Evolutionary conservation across 2,113 vertebrate genomes (phyloP).

Genomic region (Alethe castanea): DNA sequence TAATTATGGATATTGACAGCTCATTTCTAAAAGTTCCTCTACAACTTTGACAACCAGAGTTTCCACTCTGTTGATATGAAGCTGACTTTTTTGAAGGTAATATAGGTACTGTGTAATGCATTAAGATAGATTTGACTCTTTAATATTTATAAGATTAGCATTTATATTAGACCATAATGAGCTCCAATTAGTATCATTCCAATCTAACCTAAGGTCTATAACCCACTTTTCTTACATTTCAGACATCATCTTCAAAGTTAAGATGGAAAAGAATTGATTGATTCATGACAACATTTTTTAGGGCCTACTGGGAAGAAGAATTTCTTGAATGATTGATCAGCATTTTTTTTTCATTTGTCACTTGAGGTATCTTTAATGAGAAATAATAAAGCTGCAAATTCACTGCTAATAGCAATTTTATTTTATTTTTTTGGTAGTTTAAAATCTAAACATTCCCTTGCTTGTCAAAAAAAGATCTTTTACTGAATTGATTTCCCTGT

Average conservation of each 20-base stretch:
- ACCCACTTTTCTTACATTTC: slow-evolving; percentile 68
- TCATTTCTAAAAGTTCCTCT: slow-evolving; percentile 6
- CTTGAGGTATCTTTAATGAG: slow-evolving; percentile 33
- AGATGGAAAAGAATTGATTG: slow-evolving; percentile 63
- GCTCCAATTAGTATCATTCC: slow-evolving; percentile 68
- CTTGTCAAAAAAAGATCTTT: slow-evolving; percentile 45
- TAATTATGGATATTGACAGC: not conserved
- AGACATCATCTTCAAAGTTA: slow-evolving; percentile 54
- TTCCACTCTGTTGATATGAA: slow-evolving; percentile 51
- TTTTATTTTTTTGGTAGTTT: not conserved
- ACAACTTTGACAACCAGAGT: slow-evolving; percentile 32
- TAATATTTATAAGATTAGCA: slow-evolving; percentile 73
- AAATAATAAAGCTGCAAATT: slow-evolving; percentile 12
- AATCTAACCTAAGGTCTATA: slow-evolving; percentile 61
- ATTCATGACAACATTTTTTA: slow-evolving; percentile 67
- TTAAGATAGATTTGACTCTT: slow-evolving; percentile 62
- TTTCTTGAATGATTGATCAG: slow-evolving; percentile 65
- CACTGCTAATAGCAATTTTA: not conserved
- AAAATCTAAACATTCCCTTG: slow-evolving; percentile 42
- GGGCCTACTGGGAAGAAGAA: slow-evolving; percentile 58
- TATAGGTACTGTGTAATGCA: slow-evolving; percentile 46
- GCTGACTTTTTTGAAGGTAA: slow-evolving; percentile 54
- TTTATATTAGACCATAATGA: slow-evolving; percentile 72
- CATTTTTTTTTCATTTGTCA: slow-evolving; percentile 55
- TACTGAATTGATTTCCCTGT: slow-evolving; percentile 48